Evolutionary conservation across 2,888 invertebrate species (phyloP).

Genomic region (Erpobdella octoculata): DNA sequence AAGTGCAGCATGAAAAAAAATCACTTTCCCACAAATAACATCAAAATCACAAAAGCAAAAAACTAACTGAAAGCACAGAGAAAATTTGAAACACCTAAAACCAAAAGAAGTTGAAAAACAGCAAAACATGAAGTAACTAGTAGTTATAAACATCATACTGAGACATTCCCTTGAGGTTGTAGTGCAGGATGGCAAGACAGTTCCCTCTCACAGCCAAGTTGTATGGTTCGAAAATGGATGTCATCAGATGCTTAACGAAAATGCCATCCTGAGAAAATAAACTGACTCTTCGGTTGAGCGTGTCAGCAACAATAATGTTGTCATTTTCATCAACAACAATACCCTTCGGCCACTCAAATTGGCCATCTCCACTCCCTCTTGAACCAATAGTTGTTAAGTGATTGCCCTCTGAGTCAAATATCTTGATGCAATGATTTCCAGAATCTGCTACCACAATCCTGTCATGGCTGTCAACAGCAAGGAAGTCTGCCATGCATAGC

Average conservation of each 20-base stretch:
- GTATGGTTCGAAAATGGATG: conserved; percentile 27
- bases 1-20: too few relatives aligned
- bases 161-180: conserved; percentile 30
- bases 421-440: conserved; percentile 36
- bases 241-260: conserved; percentile 33
- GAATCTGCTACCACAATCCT: conserved; percentile 35
- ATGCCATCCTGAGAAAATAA: conserved; percentile 33
- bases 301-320: conserved; percentile 36
- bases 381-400: conserved; percentile 31
- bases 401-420: conserved; percentile 32
- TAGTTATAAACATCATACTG: conserved; percentile 29
- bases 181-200: conserved; percentile 32
- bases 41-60: neutral
- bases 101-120: neutral
- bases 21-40: too few relatives aligned
- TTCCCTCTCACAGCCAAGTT: conserved; percentile 19
- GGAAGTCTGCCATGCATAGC: conserved; percentile 36
- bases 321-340: conserved; percentile 31
- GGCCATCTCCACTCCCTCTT: conserved; percentile 32
- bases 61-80: neutral
- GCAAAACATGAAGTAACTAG: neutral
- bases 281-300: conserved; percentile 31
- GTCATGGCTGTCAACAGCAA: conserved; percentile 34
- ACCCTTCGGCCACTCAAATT: conserved; percentile 36
- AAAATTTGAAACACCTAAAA: neutral